phyloP scores from a whole-genome alignment of 2,888 invertebrate genomes.

The Apotomis turbidana region DNA sequence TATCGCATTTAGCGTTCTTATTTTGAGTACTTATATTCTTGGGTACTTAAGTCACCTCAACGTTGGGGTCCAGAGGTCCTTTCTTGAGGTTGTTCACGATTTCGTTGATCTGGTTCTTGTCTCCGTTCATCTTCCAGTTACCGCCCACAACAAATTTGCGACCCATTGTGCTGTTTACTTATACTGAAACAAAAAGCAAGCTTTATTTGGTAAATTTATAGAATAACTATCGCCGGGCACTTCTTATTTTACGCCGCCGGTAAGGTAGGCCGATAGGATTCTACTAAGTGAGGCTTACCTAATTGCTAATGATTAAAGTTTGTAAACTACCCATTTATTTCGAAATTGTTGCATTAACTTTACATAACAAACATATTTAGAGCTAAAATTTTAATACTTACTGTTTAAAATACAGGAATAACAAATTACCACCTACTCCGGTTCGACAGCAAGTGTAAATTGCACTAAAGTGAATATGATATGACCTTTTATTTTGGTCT shows the following conservation, averaged over 20 bases:
- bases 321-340: background rate
- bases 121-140: slow-evolving; percentile 99
- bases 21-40: too few species aligned
- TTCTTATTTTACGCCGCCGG: background rate
- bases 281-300: background rate
- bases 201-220: background rate
- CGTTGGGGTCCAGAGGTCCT: slow-evolving; percentile 91
- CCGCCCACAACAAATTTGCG: slow-evolving; percentile 99
- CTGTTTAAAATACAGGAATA: background rate
- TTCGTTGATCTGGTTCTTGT: slow-evolving; percentile 90
- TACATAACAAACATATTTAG: background rate
- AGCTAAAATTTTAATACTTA: slow-evolving; percentile 13
- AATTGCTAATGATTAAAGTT: background rate
- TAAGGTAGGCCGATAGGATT: background rate
- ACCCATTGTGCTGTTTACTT: slow-evolving; percentile 77
- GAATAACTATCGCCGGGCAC: too few species aligned
- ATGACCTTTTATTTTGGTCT: slow-evolving; percentile 29
- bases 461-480: slow-evolving; percentile 30
- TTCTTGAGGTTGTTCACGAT: slow-evolving; percentile 91
- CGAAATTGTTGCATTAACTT: background rate
- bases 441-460: slow-evolving; percentile 15
- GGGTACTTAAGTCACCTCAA: slow-evolving; percentile 80
- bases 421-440: slow-evolving; percentile 13
- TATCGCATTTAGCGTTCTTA: too few species aligned
- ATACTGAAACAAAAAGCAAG: slow-evolving; percentile 29